Conservation (phyloP, 2,797 vertebrate species). For the Anguilla marmorata region DNA sequence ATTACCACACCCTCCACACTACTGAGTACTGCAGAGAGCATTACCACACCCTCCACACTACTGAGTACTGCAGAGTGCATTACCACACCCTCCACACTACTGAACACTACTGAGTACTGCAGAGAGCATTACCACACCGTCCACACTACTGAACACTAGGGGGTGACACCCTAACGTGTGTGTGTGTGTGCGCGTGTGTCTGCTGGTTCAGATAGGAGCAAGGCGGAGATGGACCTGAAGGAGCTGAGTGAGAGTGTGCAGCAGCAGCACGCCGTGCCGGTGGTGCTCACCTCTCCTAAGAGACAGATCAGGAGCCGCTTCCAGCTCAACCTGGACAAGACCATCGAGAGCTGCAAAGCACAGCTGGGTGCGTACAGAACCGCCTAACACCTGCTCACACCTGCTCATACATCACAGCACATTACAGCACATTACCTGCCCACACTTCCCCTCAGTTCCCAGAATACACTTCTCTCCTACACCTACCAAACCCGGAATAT, state of each 20-base stretch:
- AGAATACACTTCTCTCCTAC: background rate
- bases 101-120: too few species aligned
- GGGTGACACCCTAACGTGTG: background rate
- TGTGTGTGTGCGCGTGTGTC: background rate
- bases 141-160: too few species aligned
- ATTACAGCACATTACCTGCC: background rate
- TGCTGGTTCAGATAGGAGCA: constrained; percentile 83
- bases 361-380: constrained; percentile 81
- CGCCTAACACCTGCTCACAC: background rate
- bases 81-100: too few species aligned
- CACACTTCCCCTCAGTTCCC: background rate
- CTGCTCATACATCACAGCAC: background rate
- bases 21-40: background rate
- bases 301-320: constrained; percentile 93
- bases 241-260: constrained; percentile 94
- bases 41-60: background rate
- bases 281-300: constrained; percentile 89
- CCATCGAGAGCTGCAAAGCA: constrained; percentile 97
- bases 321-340: constrained; percentile 97
- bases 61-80: background rate
- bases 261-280: constrained; percentile 77
- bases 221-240: constrained; percentile 97
- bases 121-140: too few species aligned
- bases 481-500: background rate
- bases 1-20: background rate